Conservation (phyloP, 2,113 vertebrate genomes). For the Emydura subglobosa region DNA sequence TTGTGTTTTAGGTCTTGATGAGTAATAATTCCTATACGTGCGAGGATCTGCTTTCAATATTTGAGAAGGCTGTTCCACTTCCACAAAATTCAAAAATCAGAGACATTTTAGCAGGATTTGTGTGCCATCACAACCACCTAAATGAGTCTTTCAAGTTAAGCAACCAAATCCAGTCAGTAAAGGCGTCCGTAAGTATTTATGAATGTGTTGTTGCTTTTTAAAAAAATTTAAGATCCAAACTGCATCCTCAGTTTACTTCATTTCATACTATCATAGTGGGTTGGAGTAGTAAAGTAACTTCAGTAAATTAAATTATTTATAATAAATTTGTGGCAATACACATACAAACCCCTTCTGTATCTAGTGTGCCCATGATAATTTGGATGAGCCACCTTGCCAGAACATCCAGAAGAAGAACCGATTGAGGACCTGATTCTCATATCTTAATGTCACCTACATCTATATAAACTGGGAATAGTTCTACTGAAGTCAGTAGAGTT, state of each 20-base stretch:
- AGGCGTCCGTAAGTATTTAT: slow-evolving; percentile 63
- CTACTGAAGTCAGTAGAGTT: neutral
- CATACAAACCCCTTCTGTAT: neutral
- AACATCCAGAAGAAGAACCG: neutral
- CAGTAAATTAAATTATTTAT: neutral
- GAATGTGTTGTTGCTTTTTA: neutral
- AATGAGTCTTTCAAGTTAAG: slow-evolving; percentile 5
- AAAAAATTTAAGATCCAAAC: neutral
- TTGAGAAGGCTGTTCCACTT: neutral
- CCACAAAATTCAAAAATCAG: neutral
- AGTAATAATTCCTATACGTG: slow-evolving; percentile 15
- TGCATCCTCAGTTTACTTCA: neutral
- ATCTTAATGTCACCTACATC: neutral
- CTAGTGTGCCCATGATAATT: neutral
- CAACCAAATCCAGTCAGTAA: neutral
- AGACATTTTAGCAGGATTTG: neutral
- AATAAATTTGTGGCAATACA: neutral
- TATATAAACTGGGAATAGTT: neutral
- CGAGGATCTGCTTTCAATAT: neutral
- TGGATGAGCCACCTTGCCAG: neutral
- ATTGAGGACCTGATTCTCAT: neutral
- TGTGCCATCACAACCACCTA: slow-evolving; percentile 3
- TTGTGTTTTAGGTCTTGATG: slow-evolving; percentile 59
- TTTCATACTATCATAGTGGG: neutral
- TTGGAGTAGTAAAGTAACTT: neutral